Conservation (phyloP, 2,888 invertebrate genomes). For the Acleris literana region DNA sequence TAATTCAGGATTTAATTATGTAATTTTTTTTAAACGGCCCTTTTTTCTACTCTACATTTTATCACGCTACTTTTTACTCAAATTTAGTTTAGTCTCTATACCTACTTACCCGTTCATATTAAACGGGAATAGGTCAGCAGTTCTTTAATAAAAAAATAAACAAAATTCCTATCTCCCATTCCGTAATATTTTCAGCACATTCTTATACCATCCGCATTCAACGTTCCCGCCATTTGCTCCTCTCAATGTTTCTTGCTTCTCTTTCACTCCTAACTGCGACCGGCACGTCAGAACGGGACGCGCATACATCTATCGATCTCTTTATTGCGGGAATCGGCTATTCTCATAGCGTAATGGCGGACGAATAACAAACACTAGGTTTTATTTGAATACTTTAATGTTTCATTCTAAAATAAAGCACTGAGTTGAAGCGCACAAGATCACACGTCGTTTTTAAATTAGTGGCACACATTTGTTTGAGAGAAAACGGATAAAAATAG, state of each 20-base stretch:
- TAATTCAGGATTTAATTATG: too few species aligned
- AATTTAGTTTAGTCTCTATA: too few species aligned
- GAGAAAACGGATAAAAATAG: slow-evolving; percentile 53
- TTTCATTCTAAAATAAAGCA: slow-evolving; percentile 47
- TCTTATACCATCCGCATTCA: slow-evolving; percentile 11
- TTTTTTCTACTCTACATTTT: too few species aligned
- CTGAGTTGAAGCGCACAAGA: slow-evolving; percentile 42
- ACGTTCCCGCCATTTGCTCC: slow-evolving; percentile 11
- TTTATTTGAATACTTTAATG: slow-evolving; percentile 57
- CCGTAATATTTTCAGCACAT: slow-evolving; percentile 1
- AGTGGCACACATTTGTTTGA: slow-evolving; percentile 40
- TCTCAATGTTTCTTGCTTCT: slow-evolving; percentile 41
- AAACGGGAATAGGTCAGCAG: too few species aligned
- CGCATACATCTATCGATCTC: slow-evolving; percentile 61
- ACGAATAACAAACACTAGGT: slow-evolving; percentile 61
- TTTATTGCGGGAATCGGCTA: slow-evolving; percentile 50
- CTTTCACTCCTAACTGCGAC: slow-evolving; percentile 56
- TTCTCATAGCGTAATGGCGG: slow-evolving; percentile 65
- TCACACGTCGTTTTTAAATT: slow-evolving; percentile 46
- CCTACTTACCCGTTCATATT: too few species aligned
- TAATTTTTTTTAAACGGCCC: too few species aligned
- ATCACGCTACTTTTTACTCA: too few species aligned
- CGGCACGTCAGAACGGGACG: slow-evolving; percentile 62
- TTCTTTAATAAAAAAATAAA: background rate
- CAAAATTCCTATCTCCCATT: background rate